Evolutionary conservation across 2,113 vertebrate genomes (phyloP).

Genomic region (Oncorhynchus clarkii): DNA sequence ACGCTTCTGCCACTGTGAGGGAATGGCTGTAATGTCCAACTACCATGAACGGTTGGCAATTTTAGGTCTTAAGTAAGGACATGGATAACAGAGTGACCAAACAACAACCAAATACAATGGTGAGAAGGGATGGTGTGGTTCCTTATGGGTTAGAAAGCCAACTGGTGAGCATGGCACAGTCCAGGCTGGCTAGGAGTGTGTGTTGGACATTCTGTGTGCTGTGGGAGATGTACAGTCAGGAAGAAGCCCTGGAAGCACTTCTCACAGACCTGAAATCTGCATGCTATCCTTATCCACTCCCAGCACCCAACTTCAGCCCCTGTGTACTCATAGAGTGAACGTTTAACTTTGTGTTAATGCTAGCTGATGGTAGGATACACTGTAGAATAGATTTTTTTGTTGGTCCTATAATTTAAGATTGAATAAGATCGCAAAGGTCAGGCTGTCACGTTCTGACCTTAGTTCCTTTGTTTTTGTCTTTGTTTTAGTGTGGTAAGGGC

Average conservation of each 20-base stretch:
- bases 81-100: background rate
- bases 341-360: too few species aligned
- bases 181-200: background rate
- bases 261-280: background rate
- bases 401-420: too few species aligned
- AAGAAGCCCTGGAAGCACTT: slow-evolving; percentile 22
- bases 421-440: too few species aligned
- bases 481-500: too few species aligned
- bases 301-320: too few species aligned
- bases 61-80: background rate
- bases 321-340: background rate
- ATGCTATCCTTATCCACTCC: too few species aligned
- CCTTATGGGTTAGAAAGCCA: slow-evolving; percentile 25
- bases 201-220: too few species aligned
- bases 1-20: background rate
- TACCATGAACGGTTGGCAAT: background rate
- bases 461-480: too few species aligned
- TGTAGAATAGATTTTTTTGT: too few species aligned
- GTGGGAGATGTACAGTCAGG: background rate
- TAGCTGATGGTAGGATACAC: background rate
- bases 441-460: background rate
- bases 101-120: slow-evolving; percentile 8
- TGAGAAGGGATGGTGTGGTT: slow-evolving; percentile 20
- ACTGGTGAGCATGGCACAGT: slow-evolving; percentile 18
- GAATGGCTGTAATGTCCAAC: slow-evolving; percentile 2